A percentile compares a stretch with the other conserved stretches of the same genome.
Conservation (phyloP, 1,140 invertebrate species). For the Nasonia giraulti region DNA sequence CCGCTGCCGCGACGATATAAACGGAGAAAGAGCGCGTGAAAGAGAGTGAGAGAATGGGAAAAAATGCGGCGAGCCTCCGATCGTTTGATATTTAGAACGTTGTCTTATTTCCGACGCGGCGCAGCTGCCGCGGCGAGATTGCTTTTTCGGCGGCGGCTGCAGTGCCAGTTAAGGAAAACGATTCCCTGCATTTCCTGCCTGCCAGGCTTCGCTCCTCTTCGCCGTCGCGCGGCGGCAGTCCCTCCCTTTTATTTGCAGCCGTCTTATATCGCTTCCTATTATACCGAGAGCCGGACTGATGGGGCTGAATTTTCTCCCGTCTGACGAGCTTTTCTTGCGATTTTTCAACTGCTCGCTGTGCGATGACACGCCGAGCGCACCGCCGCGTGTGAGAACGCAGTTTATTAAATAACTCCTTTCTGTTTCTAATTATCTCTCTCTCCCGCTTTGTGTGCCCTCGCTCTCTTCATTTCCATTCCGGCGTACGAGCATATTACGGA, state of each 20-base stretch:
- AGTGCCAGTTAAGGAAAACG: conserved; percentile 47
- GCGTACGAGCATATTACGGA: neutral
- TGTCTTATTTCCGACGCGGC: conserved; percentile 46
- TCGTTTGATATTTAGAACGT: conserved; percentile 51
- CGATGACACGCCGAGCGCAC: no score
- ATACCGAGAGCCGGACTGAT: neutral
- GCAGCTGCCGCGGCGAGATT: conserved; percentile 47
- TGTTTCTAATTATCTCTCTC: neutral
- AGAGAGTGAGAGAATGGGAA: neutral
- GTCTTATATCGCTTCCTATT: neutral
- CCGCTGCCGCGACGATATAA: neutral
- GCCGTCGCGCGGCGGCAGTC: no score
- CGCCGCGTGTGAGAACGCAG: no score
- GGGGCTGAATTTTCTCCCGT: neutral
- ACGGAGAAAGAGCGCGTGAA: neutral
- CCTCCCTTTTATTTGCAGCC: neutral
- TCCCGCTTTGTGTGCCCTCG: neutral
- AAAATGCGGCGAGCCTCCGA: conserved; percentile 40
- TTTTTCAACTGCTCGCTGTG: no score
- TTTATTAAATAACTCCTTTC: neutral
- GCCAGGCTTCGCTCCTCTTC: neutral
- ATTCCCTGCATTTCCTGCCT: conserved; percentile 13
- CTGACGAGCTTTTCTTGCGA: neutral
- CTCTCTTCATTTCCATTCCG: neutral
- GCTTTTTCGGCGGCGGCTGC: conserved; percentile 37